These are phyloP conservation scores for Temnopleurus reevesii DNA, from an alignment of 53 echinoderm and acorn worm genomes.

Conservation along the genomic window DNA sequence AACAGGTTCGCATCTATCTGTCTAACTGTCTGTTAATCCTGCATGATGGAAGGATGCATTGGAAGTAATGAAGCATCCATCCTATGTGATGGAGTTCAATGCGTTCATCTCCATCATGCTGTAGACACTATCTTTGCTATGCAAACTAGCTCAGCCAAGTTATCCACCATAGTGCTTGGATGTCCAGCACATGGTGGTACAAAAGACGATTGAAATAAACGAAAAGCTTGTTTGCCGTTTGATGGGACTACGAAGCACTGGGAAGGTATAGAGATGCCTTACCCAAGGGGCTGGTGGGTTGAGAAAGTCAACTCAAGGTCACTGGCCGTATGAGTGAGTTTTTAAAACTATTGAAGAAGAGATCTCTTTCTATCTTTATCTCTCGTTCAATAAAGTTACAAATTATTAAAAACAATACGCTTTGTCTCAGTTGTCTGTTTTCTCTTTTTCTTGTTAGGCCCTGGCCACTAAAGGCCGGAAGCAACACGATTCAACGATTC, in stretches of 20 bases:
- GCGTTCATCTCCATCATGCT: neutral
- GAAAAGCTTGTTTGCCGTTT: neutral
- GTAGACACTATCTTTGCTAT: slow-evolving; percentile 5
- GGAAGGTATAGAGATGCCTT: neutral
- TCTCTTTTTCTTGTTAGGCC: neutral
- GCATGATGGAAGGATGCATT: neutral
- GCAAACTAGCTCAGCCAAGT: slow-evolving; percentile 28
- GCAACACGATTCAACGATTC: too few species aligned
- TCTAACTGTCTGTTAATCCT: neutral
- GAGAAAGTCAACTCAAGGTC: neutral
- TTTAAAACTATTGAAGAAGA: slow-evolving; percentile 39
- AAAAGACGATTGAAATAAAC: slow-evolving; percentile 20
- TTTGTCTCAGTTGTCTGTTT: too few species aligned
- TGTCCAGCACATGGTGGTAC: neutral
- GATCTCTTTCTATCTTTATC: slow-evolving; percentile 55
- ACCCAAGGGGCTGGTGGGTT: neutral
- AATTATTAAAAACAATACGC: slow-evolving; percentile 15
- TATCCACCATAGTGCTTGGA: neutral
- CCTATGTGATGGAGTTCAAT: neutral
- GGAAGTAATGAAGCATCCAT: neutral
- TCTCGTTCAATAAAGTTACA: slow-evolving; percentile 52
- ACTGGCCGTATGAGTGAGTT: neutral
- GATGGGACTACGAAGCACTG: neutral
- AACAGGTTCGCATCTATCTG: neutral
- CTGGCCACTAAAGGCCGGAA: too few species aligned